Conservation (phyloP, 2,888 invertebrate species). For the Myathropa florea region DNA sequence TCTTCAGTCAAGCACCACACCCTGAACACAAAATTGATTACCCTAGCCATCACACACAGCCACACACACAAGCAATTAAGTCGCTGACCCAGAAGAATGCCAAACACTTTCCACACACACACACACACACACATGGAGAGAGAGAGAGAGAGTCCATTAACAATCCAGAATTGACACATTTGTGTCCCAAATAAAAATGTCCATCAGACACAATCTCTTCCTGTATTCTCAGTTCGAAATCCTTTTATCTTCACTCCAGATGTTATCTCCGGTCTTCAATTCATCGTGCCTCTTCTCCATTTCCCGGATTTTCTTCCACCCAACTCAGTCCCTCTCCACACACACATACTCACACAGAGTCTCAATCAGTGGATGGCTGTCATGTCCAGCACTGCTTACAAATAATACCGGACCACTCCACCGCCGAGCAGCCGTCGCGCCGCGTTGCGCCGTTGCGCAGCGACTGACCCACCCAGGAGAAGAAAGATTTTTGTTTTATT, state of each 20-base stretch:
- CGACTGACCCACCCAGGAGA: slow-evolving; percentile 43
- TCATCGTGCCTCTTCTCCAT: slow-evolving; percentile 18
- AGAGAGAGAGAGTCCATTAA: background rate
- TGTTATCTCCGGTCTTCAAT: slow-evolving; percentile 61
- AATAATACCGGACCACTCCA: slow-evolving; percentile 42
- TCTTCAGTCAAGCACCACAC: background rate
- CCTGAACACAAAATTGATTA: background rate
- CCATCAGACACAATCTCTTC: slow-evolving; percentile 54
- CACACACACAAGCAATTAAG: background rate
- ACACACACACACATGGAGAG: background rate
- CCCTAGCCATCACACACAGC: background rate
- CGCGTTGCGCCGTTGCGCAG: background rate
- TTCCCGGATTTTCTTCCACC: background rate
- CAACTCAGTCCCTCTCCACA: background rate
- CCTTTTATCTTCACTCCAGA: slow-evolving; percentile 63
- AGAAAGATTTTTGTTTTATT: slow-evolving; percentile 40
- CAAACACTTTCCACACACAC: background rate
- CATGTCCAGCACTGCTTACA: slow-evolving; percentile 61
- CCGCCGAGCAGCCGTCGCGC: slow-evolving; percentile 1
- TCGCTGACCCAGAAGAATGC: background rate
- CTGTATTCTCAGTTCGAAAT: slow-evolving; percentile 55
- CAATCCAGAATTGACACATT: slow-evolving; percentile 48
- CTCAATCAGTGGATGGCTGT: slow-evolving; percentile 63
- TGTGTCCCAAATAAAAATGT: slow-evolving; percentile 57
- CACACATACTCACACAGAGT: background rate